phyloP scores from a whole-genome alignment of 1,140 invertebrate genomes.

The Pogonomyrmex barbatus region DNA sequence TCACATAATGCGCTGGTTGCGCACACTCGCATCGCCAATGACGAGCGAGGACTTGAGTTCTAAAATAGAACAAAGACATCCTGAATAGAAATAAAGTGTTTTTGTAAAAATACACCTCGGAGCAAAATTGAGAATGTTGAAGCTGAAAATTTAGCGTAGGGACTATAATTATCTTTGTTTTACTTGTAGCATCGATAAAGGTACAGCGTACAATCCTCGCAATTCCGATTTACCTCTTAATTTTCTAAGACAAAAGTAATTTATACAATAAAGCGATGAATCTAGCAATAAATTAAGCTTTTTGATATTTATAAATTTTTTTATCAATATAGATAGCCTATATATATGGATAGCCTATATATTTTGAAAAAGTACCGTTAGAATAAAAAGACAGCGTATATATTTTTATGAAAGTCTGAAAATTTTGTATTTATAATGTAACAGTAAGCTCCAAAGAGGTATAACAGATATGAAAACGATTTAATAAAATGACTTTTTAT shows the following conservation, averaged over 20 bases:
- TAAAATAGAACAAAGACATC: constrained; percentile 47
- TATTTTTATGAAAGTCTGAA: constrained; percentile 4
- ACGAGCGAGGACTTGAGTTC: constrained; percentile 8
- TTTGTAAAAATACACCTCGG: background rate
- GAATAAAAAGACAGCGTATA: background rate
- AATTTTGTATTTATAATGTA: background rate
- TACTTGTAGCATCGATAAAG: background rate
- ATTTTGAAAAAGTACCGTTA: background rate
- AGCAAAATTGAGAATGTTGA: constrained; percentile 1
- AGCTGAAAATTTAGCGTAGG: background rate
- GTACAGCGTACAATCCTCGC: background rate
- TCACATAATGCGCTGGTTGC: constrained; percentile 8
- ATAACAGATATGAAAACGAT: background rate
- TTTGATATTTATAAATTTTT: background rate
- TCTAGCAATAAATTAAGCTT: background rate
- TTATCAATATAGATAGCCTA: background rate
- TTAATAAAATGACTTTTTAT: constrained; percentile 43
- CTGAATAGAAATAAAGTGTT: constrained; percentile 36
- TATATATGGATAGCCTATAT: background rate
- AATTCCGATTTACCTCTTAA: background rate
- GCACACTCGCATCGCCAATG: background rate
- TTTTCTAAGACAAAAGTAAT: background rate
- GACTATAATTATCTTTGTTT: constrained; percentile 1
- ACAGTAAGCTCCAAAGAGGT: constrained; percentile 13
- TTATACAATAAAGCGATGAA: no score